phyloP scores from a whole-genome alignment of 2,888 invertebrate species.

The Actias luna region DNA sequence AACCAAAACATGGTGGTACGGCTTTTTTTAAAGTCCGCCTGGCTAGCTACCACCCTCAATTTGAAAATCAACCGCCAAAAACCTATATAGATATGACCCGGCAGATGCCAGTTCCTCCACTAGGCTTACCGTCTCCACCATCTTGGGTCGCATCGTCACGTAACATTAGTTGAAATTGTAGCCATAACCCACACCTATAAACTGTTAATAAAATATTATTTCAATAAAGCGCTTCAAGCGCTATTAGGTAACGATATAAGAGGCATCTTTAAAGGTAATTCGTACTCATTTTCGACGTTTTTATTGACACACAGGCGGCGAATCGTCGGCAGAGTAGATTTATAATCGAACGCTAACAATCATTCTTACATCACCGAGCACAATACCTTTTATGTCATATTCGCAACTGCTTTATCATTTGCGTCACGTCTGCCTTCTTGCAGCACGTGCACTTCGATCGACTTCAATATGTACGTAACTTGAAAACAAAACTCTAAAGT shows the following conservation, averaged over 20 bases:
- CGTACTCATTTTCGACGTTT: not conserved
- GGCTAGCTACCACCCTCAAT: too few relatives aligned
- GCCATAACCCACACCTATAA: too few relatives aligned
- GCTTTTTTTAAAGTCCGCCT: too few relatives aligned
- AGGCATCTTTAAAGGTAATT: not conserved
- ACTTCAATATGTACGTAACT: not conserved
- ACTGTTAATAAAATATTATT: too few relatives aligned
- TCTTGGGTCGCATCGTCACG: too few relatives aligned
- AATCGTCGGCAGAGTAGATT: not conserved
- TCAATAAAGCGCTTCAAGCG: not conserved
- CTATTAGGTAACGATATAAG: not conserved
- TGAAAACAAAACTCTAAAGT: not conserved
- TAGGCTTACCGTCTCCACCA: too few relatives aligned
- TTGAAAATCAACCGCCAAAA: too few relatives aligned
- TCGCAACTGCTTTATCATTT: constrained; percentile 11
- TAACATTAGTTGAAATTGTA: too few relatives aligned
- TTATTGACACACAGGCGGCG: not conserved
- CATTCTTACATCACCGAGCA: not conserved
- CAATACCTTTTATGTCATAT: constrained; percentile 7
- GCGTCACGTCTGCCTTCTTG: constrained; percentile 13
- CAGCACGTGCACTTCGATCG: constrained; percentile 11
- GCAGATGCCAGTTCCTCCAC: too few relatives aligned
- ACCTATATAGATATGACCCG: too few relatives aligned
- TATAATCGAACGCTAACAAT: not conserved
- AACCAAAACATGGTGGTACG: too few relatives aligned